Evolutionary conservation across 2,797 vertebrate species (phyloP), one percentile per base, ranked within the genome.

Genomic region (Chiloscyllium punctatum): DNA sequence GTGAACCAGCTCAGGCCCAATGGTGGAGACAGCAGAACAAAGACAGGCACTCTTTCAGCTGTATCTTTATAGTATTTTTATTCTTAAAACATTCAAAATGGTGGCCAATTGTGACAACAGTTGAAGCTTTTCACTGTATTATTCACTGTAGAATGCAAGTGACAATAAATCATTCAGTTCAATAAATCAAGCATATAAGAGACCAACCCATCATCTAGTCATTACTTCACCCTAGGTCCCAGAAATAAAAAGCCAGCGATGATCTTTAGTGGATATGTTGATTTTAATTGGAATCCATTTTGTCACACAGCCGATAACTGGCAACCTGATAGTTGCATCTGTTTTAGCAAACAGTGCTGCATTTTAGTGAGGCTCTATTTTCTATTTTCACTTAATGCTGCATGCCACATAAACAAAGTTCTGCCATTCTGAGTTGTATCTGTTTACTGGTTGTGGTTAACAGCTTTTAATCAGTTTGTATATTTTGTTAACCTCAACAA

Each of bases 401-500:
- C 23, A 11, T 48, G 48, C 25, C 84, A 27, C 84, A 53, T 87
- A 27, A 8, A 53, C 84, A 30, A 53, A 51, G 25, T 87, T 48
- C 53, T 87, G 84, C 84, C 84, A 53, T 87, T 87, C 42, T 53
- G 84, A 51, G 21, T 48, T 25, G 51, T 87, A 90, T n/a, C 87
- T 90, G 9, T 90, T 33, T 66, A 90, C 87, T 90, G 87, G 15
- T n/a, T 90, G 87, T 7, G 87, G 53, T 66, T 90, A 90, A 87
- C 57, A 30, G 53, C 87, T 90, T 90, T 57, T 90, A 90, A 90
- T 90, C 87, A 1, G 16, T 62, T 4, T 90, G 87, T n/a, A 90
- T 90, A 90, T 66, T 90, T 57, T 90, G 53, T 1, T 90, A 90
- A 90, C 53, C 87, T 62, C 87, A 62, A 90, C 1, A 1, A 16